These are phyloP conservation scores for Drosophila pandora DNA, from an alignment of 1,140 invertebrate species.

Conservation along the genomic window DNA sequence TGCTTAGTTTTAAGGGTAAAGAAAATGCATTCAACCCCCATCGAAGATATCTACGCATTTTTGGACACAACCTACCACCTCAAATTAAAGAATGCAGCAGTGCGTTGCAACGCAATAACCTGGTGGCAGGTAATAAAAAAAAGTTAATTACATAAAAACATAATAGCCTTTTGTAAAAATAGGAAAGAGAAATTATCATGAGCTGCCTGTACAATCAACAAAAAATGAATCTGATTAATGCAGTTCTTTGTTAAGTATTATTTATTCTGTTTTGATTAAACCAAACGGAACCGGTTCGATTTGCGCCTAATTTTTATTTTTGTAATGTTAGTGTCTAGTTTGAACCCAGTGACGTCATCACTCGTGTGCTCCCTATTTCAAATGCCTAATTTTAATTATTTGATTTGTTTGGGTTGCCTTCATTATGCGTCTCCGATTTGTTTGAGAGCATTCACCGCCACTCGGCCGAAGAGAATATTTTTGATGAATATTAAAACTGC, in stretches of 20 bases:
- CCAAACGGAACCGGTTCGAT: constrained; percentile 56
- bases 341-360: constrained; percentile 25
- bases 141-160: constrained; percentile 5
- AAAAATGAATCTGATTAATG: constrained; percentile 26
- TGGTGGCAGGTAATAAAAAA: constrained; percentile 19
- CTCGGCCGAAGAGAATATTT: constrained; percentile 11
- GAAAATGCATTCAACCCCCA: constrained; percentile 13
- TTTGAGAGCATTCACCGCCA: constrained; percentile 43
- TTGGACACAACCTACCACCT: background rate
- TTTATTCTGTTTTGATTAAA: constrained; percentile 36
- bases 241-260: constrained; percentile 40
- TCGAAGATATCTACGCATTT: constrained; percentile 7
- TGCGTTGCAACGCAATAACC: constrained; percentile 32
- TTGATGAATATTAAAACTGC: constrained; percentile 16
- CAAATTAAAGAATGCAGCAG: constrained; percentile 1
- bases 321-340: constrained; percentile 11
- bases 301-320: constrained; percentile 34
- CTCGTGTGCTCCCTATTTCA: constrained; percentile 1
- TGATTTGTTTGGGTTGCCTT: constrained; percentile 35
- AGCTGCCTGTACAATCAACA: constrained; percentile 18
- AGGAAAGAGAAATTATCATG: background rate
- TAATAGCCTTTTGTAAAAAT: constrained; percentile 13
- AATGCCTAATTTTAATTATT: constrained; percentile 31
- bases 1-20: background rate
- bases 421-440: constrained; percentile 43